These are phyloP conservation scores for Indicator indicator DNA, from an alignment of 2,113 vertebrate genomes.

Conservation along the genomic window DNA sequence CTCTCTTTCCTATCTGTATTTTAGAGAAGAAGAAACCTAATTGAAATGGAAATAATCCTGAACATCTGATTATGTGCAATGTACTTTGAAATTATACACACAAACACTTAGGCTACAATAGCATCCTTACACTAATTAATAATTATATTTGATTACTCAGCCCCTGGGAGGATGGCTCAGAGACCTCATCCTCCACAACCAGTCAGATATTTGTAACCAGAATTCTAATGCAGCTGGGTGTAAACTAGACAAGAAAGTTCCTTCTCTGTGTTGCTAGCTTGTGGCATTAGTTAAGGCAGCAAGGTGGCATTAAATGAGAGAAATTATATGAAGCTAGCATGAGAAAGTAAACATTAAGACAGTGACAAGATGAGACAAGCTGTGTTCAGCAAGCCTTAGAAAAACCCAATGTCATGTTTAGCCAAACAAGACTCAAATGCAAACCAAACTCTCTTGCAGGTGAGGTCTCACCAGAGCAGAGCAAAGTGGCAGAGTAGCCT, in stretches of 20 bases:
- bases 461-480: too few species aligned
- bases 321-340: slow-evolving; percentile 23
- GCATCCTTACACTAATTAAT: background rate
- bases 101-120: background rate
- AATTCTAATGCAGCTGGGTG: background rate
- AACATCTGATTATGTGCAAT: background rate
- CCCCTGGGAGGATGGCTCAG: background rate
- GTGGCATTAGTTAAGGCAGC: background rate
- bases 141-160: background rate
- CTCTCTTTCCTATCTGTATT: background rate
- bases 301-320: background rate
- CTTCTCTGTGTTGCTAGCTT: background rate
- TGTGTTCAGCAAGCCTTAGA: background rate
- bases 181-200: background rate
- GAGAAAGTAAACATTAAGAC: background rate
- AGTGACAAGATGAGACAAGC: background rate
- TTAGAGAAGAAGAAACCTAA: background rate
- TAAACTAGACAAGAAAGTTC: slow-evolving; percentile 1
- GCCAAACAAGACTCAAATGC: background rate
- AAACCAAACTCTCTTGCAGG: background rate
- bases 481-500: too few species aligned
- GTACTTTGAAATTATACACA: background rate
- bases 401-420: background rate
- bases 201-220: background rate
- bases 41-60: background rate